These are phyloP conservation scores for Lutjanus argentimaculatus DNA, from an alignment of 2,797 vertebrate species.

Conservation along the genomic window DNA sequence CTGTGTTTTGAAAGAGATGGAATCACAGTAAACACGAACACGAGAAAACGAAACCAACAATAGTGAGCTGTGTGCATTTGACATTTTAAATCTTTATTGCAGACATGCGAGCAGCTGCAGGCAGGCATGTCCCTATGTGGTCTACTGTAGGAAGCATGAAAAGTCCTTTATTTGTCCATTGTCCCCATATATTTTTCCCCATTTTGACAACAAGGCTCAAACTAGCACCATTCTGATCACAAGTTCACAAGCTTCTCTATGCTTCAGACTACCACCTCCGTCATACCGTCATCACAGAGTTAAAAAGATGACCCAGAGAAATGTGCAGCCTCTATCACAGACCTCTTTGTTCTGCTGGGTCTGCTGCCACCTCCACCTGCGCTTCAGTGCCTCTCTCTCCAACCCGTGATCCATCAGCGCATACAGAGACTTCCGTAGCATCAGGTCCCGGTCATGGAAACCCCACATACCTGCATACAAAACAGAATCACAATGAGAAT, in stretches of 20 bases:
- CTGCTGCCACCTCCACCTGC: conserved; percentile 97
- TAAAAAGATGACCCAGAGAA: conserved; percentile 6
- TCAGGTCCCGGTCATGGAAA: conserved; percentile 95
- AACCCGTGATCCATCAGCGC: conserved; percentile 93
- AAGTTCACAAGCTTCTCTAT: neutral
- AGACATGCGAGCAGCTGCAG: neutral
- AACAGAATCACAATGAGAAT: neutral
- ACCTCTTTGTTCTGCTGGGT: conserved; percentile 99
- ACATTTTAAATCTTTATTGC: neutral
- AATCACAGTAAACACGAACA: neutral
- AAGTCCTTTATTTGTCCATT: neutral
- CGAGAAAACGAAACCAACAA: neutral
- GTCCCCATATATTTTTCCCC: too few relatives aligned
- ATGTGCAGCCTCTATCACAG: conserved; percentile 20
- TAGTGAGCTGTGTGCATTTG: conserved; percentile 4
- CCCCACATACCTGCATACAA: conserved; percentile 94
- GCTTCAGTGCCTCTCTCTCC: conserved; percentile 92
- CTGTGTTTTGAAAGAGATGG: neutral
- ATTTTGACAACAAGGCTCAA: neutral
- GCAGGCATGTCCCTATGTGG: neutral
- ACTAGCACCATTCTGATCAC: neutral
- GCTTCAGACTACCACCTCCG: neutral
- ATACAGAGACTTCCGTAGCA: conserved; percentile 94
- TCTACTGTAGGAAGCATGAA: neutral
- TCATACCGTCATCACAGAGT: conserved; percentile 2